Conservation (phyloP, 1,140 invertebrate genomes). For the Heliothis subflexa region DNA sequence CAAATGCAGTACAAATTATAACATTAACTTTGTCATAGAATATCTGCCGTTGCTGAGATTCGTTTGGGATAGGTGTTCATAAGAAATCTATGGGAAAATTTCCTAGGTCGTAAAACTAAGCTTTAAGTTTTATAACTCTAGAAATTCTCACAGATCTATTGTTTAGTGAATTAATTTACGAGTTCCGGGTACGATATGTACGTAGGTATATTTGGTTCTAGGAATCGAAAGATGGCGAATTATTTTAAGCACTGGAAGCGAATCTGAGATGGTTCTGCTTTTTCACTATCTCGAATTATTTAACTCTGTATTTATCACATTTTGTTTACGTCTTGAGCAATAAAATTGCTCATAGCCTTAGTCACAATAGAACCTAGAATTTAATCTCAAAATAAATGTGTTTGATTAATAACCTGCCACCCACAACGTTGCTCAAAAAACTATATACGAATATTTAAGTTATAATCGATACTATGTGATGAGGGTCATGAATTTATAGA, state of each 20-base stretch:
- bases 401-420: slow-evolving; percentile 18
- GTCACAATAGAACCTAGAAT: slow-evolving; percentile 1
- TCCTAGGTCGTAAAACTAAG: background rate
- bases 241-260: background rate
- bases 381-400: background rate
- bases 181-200: too few relatives aligned
- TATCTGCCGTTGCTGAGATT: background rate
- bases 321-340: background rate
- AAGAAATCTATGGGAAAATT: background rate
- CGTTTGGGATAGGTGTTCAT: background rate
- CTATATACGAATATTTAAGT: slow-evolving; percentile 58
- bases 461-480: slow-evolving; percentile 52
- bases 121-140: too few relatives aligned
- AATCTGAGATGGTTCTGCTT: too few relatives aligned
- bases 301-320: too few relatives aligned
- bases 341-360: slow-evolving; percentile 7
- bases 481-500: slow-evolving; percentile 47
- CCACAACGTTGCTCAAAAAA: slow-evolving; percentile 47
- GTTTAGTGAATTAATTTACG: too few relatives aligned
- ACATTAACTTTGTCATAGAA: background rate
- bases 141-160: too few relatives aligned
- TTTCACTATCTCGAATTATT: too few relatives aligned
- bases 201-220: too few relatives aligned
- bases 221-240: too few relatives aligned
- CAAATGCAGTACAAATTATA: slow-evolving; percentile 10